Evolutionary conservation across 2,888 invertebrate species (phyloP).

Genomic region (Uloborus plumipes): DNA sequence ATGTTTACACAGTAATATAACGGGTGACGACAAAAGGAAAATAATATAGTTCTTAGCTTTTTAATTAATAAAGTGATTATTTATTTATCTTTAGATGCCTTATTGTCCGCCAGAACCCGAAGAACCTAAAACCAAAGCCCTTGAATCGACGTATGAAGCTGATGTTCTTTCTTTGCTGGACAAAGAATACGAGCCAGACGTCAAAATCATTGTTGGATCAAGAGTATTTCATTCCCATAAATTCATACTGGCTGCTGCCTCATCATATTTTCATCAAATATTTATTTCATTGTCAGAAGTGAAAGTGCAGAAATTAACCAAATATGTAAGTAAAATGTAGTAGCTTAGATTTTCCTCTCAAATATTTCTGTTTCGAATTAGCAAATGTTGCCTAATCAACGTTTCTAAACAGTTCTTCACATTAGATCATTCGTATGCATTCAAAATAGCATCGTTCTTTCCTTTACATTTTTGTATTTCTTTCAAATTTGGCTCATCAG

Average conservation of each 20-base stretch:
- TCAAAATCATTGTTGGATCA: slow-evolving; percentile 85
- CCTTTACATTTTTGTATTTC: too few species aligned
- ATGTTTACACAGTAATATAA: too few species aligned
- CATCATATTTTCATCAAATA: slow-evolving; percentile 76
- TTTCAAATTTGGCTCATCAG: too few species aligned
- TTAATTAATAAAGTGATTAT: background rate
- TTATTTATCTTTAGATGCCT: slow-evolving; percentile 78
- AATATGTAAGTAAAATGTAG: background rate
- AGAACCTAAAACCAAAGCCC: slow-evolving; percentile 83
- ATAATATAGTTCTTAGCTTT: too few species aligned
- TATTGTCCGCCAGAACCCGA: slow-evolving; percentile 91
- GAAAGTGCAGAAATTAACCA: slow-evolving; percentile 58
- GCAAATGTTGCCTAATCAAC: too few species aligned
- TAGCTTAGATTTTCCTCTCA: too few species aligned
- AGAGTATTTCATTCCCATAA: slow-evolving; percentile 85
- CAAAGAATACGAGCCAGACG: slow-evolving; percentile 86
- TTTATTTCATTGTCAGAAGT: slow-evolving; percentile 71
- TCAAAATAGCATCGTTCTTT: too few species aligned
- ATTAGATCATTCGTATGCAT: too few species aligned
- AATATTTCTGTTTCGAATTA: too few species aligned
- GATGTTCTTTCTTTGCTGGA: slow-evolving; percentile 84
- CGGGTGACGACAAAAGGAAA: too few species aligned
- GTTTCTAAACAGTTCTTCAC: too few species aligned
- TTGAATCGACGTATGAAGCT: slow-evolving; percentile 83
- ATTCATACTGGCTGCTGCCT: slow-evolving; percentile 86